phyloP scores from a whole-genome alignment of 2,797 vertebrate genomes.

The Microhierax caerulescens region DNA sequence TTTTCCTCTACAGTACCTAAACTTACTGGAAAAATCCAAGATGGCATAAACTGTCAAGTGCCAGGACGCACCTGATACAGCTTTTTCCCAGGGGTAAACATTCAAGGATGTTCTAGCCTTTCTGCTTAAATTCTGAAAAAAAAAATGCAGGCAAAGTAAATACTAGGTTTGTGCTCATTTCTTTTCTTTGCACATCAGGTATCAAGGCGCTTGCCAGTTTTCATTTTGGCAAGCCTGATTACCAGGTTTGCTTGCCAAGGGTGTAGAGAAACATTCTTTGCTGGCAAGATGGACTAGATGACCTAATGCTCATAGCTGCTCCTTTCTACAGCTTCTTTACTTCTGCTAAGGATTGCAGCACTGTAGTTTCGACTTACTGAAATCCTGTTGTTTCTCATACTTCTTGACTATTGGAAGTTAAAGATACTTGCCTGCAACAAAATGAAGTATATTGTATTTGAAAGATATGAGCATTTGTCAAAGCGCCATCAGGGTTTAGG shows the following conservation, averaged over 20 bases:
- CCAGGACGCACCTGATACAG: background rate
- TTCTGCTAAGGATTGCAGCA: background rate
- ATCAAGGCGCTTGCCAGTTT: constrained; percentile 20
- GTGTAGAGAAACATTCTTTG: constrained; percentile 35
- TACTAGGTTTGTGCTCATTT: background rate
- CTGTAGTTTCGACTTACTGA: background rate
- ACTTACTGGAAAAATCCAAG: background rate
- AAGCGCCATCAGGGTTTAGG: background rate
- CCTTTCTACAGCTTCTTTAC: background rate
- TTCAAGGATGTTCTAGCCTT: constrained; percentile 8
- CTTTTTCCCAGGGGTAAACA: background rate
- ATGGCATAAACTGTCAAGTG: background rate
- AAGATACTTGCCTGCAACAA: background rate
- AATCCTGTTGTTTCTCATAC: background rate
- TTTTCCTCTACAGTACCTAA: background rate
- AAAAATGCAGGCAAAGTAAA: constrained; percentile 28
- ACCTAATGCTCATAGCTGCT: constrained; percentile 14
- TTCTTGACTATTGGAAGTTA: background rate
- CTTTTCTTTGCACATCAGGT: constrained; percentile 40
- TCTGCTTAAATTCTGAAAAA: constrained; percentile 19
- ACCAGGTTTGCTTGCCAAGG: constrained; percentile 31
- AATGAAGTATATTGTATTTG: background rate
- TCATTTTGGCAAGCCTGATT: constrained; percentile 20
- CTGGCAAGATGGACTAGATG: constrained; percentile 37
- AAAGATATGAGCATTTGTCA: background rate